Evolutionary conservation across 1,140 invertebrate genomes (phyloP), one percentile per base, ranked within the genome.

Genomic region (Drosophila repletoides): DNA sequence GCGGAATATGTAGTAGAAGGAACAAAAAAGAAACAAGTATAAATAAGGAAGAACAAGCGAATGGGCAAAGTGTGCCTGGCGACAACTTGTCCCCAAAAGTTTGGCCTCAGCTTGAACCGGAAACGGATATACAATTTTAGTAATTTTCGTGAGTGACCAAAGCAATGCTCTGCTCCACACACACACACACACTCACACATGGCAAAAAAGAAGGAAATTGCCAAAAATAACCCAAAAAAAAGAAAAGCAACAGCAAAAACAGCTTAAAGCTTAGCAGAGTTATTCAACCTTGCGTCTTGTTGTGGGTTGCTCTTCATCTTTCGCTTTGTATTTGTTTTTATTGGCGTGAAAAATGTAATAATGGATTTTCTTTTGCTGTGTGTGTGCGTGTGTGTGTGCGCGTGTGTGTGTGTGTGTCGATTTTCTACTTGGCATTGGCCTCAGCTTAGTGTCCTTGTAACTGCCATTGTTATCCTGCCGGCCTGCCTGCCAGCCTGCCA

Each of bases 311-410:
- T 26, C 24, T 58, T 40, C 58, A 31, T 40, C 41, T 63, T 41
- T 29, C 51, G 41, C 66, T 83, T 73, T 83, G 79, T 83, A 59
- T 77, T 84, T 84, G 79, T 70, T 84, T 84, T 83, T 74, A 83
- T 84, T 83, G 77, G 77, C 72, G 77, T 83, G 77, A 83, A 83
- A 83, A 77, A 83, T 77, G 79, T 83, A 83, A 83, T 83, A 83
- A 77, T 74, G 79, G 73, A 69, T 45, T 65, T 60, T 64, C 34
- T 40, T 55, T 46, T 46, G 58, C 49, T 17, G 6, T 53, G 14
- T 60, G 22, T 58, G 38, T 36, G 40, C 40, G 61, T 63, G 15
- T 63, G 28, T 63, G 53, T 43, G 26, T 60, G 28, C 22, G 38
- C 31, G 45, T 58, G 26, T 28, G 17, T 31, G 15, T 46, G 43